phyloP scores from a whole-genome alignment of 2,797 vertebrate genomes.

The Pachyuromys duprasi region DNA sequence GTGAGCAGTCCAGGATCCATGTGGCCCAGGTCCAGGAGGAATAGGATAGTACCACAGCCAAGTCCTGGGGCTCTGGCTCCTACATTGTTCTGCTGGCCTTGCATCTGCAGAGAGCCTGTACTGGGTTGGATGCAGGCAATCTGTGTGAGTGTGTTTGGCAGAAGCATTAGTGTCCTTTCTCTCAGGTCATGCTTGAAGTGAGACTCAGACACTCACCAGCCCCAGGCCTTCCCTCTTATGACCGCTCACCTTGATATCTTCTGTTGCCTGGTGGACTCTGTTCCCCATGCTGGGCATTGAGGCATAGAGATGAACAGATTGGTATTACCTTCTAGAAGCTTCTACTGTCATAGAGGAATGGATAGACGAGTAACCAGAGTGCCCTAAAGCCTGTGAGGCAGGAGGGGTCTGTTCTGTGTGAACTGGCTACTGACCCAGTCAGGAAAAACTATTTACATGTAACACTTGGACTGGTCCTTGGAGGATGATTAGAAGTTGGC shows the following conservation, averaged over 20 bases:
- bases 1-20: neutral
- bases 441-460: neutral
- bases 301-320: neutral
- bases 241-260: neutral
- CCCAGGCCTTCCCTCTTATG: neutral
- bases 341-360: neutral
- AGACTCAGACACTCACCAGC: neutral
- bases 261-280: neutral
- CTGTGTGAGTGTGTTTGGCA: neutral
- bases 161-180: neutral
- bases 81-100: neutral
- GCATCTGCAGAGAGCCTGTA: neutral
- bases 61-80: neutral
- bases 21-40: neutral
- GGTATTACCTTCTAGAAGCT: neutral
- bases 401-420: neutral
- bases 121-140: neutral
- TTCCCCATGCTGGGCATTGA: neutral
- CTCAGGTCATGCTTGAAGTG: neutral
- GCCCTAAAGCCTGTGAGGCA: neutral
- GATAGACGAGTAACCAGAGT: accelerated
- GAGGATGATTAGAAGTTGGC: slow-evolving; percentile 20
- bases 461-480: slow-evolving; percentile 32
- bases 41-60: neutral
- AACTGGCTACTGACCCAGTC: neutral